Conservation (phyloP, 2,113 vertebrate species). For the Glaucomys volans region DNA sequence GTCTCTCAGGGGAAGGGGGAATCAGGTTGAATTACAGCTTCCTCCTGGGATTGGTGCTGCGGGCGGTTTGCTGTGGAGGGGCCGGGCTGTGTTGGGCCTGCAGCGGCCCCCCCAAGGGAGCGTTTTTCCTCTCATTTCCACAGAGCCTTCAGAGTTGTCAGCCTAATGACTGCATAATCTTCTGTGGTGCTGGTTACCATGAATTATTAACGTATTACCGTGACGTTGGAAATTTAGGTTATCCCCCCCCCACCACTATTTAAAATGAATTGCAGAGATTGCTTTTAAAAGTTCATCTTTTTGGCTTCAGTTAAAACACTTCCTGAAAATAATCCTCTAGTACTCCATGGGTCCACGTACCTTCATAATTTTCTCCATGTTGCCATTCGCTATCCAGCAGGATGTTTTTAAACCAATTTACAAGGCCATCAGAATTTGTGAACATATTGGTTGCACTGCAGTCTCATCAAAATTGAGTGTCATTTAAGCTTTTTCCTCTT, state of each 20-base stretch:
- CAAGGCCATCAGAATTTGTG: not conserved
- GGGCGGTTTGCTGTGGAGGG: slow-evolving; percentile 5
- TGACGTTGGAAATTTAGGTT: slow-evolving; percentile 39
- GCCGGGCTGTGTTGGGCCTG: not conserved
- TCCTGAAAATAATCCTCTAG: slow-evolving; percentile 10
- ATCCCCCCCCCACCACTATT: not conserved
- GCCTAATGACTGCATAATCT: slow-evolving; percentile 57
- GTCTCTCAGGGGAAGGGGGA: slow-evolving; percentile 21
- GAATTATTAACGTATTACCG: slow-evolving; percentile 66
- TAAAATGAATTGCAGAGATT: slow-evolving; percentile 44
- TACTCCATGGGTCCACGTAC: not conserved
- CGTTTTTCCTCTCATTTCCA: not conserved
- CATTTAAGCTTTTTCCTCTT: slow-evolving; percentile 46
- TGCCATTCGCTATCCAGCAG: not conserved
- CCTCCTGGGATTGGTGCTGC: not conserved
- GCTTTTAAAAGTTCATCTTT: slow-evolving; percentile 5
- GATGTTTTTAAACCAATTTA: slow-evolving; percentile 41
- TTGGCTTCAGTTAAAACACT: not conserved
- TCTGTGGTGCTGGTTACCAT: slow-evolving; percentile 43
- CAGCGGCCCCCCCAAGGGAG: slow-evolving; percentile 16
- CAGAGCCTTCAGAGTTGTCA: slow-evolving; percentile 38
- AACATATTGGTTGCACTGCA: slow-evolving; percentile 24
- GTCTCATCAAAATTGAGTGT: slow-evolving; percentile 43
- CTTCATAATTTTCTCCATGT: not conserved
- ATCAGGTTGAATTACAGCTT: slow-evolving; percentile 56